Evolutionary conservation across 2,888 invertebrate species (phyloP).

Genomic region (Lasioglossum zephyrum): DNA sequence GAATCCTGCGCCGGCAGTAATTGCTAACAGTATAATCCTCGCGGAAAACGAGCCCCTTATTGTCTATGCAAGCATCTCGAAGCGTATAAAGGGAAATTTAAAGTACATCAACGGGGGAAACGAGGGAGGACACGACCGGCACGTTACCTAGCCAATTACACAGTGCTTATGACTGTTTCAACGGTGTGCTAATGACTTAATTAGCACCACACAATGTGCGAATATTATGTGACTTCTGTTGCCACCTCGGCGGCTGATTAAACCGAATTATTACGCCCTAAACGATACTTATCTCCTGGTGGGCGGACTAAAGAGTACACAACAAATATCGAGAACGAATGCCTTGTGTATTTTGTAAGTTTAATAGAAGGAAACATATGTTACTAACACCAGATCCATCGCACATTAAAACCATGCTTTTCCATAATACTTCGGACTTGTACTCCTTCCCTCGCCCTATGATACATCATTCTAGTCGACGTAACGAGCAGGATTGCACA

Average conservation of each 20-base stretch:
- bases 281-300: neutral
- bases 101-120: slow-evolving; percentile 27
- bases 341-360: neutral
- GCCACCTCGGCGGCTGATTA: neutral
- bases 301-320: neutral
- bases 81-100: slow-evolving; percentile 32
- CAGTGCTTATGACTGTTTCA: slow-evolving; percentile 22
- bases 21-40: slow-evolving; percentile 24
- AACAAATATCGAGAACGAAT: neutral
- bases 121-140: slow-evolving; percentile 10
- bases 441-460: neutral
- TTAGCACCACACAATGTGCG: slow-evolving; percentile 19
- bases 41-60: slow-evolving; percentile 38
- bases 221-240: slow-evolving; percentile 13
- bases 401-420: neutral
- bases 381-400: neutral
- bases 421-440: neutral
- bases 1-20: slow-evolving; percentile 23
- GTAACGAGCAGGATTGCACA: neutral
- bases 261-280: slow-evolving; percentile 28
- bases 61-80: slow-evolving; percentile 55
- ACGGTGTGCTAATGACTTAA: slow-evolving; percentile 28
- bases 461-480: neutral
- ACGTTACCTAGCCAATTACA: slow-evolving; percentile 22
- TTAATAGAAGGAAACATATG: neutral